These are phyloP conservation scores for Triops longicaudatus DNA, from an alignment of 1,140 invertebrate species.

Conservation along the genomic window DNA sequence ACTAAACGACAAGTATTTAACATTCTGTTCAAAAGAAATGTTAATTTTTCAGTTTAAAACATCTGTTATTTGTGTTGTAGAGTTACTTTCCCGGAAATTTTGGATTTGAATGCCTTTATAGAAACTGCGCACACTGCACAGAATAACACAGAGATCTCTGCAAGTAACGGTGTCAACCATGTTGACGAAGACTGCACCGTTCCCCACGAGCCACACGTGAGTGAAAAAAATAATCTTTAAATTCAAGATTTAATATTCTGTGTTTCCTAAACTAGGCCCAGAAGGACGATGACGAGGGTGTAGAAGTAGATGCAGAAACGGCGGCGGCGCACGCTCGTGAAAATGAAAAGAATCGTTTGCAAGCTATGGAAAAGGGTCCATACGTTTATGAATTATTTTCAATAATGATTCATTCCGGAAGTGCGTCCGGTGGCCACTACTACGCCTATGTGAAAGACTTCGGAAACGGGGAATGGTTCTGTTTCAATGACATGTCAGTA, in stretches of 20 bases:
- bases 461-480: slow-evolving; percentile 62
- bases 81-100: slow-evolving; percentile 71
- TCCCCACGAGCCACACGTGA: not conserved
- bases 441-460: slow-evolving; percentile 91
- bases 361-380: slow-evolving; percentile 48
- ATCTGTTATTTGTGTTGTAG: slow-evolving; percentile 41
- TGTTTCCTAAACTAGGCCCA: not conserved
- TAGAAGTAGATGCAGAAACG: slow-evolving; percentile 48
- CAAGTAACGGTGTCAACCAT: slow-evolving; percentile 22
- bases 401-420: slow-evolving; percentile 89
- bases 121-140: slow-evolving; percentile 35
- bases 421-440: slow-evolving; percentile 84
- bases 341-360: slow-evolving; percentile 42
- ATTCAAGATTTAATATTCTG: not conserved
- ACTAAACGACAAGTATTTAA: slow-evolving; percentile 74
- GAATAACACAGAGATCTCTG: not conserved
- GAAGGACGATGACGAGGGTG: slow-evolving; percentile 55
- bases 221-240: not conserved
- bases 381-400: slow-evolving; percentile 83
- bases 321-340: not conserved
- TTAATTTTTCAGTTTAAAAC: slow-evolving; percentile 27
- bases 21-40: slow-evolving; percentile 31
- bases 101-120: slow-evolving; percentile 73
- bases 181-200: slow-evolving; percentile 9
- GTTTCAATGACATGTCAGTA: slow-evolving; percentile 73